phyloP scores from a whole-genome alignment of 2,113 vertebrate species.

The Pipa parva region DNA sequence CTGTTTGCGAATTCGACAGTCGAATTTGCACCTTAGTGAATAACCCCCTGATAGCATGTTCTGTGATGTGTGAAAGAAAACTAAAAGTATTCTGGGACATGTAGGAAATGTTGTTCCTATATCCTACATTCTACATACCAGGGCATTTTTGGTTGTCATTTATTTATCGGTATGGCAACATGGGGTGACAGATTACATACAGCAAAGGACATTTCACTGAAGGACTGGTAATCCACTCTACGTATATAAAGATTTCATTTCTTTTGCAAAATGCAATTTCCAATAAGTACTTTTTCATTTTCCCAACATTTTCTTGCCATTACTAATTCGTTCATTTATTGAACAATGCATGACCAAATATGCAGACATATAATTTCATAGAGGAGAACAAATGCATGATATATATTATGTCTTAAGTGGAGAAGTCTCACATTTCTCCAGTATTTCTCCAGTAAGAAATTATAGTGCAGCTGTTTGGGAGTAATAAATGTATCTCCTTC shows the following conservation, averaged over 20 bases:
- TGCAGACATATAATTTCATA: constrained; percentile 19
- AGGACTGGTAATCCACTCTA: not conserved
- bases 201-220: no score
- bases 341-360: constrained; percentile 5
- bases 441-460: constrained; percentile 18
- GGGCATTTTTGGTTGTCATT: no score
- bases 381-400: constrained; percentile 2
- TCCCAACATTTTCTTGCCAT: not conserved
- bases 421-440: not conserved
- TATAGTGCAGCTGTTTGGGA: constrained; percentile 19
- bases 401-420: constrained; percentile 19
- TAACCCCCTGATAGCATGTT: no score
- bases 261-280: not conserved
- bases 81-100: no score
- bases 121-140: no score
- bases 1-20: no score
- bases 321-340: not conserved
- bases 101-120: no score
- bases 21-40: no score
- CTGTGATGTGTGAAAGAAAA: no score
- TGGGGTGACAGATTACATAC: no score
- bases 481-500: constrained; percentile 28
- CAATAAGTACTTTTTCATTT: not conserved
- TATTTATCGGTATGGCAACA: no score
- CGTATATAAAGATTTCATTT: not conserved